Conservation (phyloP, 2,113 vertebrate genomes). For the Protobothrops flavoviridis region DNA sequence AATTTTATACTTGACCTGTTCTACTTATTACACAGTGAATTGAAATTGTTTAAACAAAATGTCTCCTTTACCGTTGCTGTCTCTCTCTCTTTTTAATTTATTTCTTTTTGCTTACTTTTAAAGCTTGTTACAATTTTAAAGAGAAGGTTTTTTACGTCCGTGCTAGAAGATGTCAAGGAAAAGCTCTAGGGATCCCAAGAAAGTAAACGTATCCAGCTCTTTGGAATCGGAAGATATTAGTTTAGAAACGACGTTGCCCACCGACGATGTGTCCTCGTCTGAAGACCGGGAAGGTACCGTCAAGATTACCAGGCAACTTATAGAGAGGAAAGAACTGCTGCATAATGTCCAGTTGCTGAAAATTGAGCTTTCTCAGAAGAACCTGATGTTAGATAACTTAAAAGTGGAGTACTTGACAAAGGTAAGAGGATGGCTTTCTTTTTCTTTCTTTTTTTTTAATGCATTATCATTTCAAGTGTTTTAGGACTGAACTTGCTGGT, state of each 20-base stretch:
- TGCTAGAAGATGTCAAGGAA: slow-evolving; percentile 80
- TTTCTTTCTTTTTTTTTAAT: neutral
- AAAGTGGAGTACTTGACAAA: slow-evolving; percentile 93
- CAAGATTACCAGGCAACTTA: slow-evolving; percentile 88
- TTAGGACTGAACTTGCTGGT: neutral
- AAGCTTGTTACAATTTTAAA: slow-evolving; percentile 1
- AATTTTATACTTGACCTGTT: neutral
- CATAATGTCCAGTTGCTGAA: slow-evolving; percentile 88
- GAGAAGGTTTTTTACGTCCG: neutral
- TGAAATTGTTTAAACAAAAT: neutral
- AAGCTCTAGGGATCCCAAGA: slow-evolving; percentile 69
- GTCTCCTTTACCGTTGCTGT: slow-evolving; percentile 7
- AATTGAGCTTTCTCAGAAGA: slow-evolving; percentile 94
- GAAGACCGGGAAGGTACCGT: slow-evolving; percentile 83
- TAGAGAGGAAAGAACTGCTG: slow-evolving; percentile 90
- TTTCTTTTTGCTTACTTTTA: slow-evolving; percentile 21
- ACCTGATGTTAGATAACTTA: slow-evolving; percentile 90
- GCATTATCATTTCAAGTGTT: neutral
- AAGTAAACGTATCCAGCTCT: slow-evolving; percentile 87
- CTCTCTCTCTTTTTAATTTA: neutral
- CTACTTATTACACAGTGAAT: neutral
- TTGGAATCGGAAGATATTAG: slow-evolving; percentile 95
- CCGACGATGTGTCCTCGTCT: slow-evolving; percentile 92
- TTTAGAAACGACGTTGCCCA: slow-evolving; percentile 92
- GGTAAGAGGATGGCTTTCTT: slow-evolving; percentile 63